Evolutionary conservation across 1,140 invertebrate genomes (phyloP).

Genomic region (Amyelois transitella): DNA sequence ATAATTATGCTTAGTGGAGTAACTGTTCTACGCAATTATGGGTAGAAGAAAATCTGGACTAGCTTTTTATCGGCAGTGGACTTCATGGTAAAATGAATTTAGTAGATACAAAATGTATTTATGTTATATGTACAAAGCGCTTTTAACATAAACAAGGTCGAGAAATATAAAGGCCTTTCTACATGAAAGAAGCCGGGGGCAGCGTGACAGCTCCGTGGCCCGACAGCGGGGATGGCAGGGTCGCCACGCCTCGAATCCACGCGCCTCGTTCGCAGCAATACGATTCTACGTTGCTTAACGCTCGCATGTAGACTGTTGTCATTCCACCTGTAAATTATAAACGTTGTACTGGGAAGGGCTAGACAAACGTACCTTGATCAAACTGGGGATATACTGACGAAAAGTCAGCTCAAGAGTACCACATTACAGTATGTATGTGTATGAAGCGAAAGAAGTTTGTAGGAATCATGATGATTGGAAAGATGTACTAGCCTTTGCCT

Average conservation of each 20-base stretch:
- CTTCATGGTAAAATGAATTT: too few relatives aligned
- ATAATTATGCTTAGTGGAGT: background rate
- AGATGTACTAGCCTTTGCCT: too few relatives aligned
- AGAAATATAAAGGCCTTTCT: slow-evolving; percentile 10
- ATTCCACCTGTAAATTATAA: slow-evolving; percentile 69
- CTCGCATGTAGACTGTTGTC: slow-evolving; percentile 77
- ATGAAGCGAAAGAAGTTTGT: too few relatives aligned
- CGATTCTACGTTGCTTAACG: slow-evolving; percentile 77
- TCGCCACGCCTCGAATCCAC: slow-evolving; percentile 75
- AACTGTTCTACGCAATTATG: background rate
- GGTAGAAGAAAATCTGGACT: too few relatives aligned
- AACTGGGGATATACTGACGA: too few relatives aligned
- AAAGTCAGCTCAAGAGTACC: too few relatives aligned
- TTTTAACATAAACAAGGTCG: too few relatives aligned
- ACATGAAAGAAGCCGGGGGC: slow-evolving; percentile 74
- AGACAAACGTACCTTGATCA: background rate
- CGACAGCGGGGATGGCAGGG: slow-evolving; percentile 74
- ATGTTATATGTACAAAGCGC: too few relatives aligned
- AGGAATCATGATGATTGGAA: too few relatives aligned
- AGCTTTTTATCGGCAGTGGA: too few relatives aligned
- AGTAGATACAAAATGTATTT: too few relatives aligned
- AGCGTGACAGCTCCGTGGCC: slow-evolving; percentile 76
- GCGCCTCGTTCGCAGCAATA: slow-evolving; percentile 75
- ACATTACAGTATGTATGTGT: too few relatives aligned
- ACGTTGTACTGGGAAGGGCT: background rate